These are phyloP conservation scores for Alces alces DNA, from an alignment of 2,113 vertebrate species.

Conservation along the genomic window DNA sequence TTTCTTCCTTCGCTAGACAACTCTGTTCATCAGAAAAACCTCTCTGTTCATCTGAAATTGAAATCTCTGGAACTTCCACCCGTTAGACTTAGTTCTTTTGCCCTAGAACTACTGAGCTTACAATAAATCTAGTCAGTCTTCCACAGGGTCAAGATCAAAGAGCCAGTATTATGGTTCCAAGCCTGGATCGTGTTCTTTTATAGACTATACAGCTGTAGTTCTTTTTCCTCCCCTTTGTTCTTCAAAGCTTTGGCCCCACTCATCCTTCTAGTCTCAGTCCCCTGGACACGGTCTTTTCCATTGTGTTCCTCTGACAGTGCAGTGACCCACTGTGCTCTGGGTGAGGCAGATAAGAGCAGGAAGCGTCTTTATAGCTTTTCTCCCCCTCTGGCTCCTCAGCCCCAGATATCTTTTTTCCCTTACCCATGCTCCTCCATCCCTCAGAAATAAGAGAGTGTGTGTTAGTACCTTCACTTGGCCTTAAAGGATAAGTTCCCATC, in stretches of 20 bases:
- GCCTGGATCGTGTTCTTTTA: not conserved
- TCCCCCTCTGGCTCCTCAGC: not conserved
- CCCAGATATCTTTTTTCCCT: not conserved
- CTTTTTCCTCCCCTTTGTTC: not conserved
- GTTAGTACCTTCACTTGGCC: not conserved
- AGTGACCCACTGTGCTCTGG: not conserved
- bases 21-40: not conserved
- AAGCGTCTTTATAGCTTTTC: not conserved
- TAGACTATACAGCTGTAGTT: not conserved
- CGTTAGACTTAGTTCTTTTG: not conserved
- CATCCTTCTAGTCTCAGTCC: not conserved
- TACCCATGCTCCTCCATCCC: not conserved
- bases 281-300: not conserved
- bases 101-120: not conserved
- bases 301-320: not conserved
- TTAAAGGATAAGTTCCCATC: not conserved
- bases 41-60: not conserved
- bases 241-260: not conserved
- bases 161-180: not conserved
- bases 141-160: not conserved
- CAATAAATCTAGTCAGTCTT: not conserved
- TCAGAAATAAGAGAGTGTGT: not conserved
- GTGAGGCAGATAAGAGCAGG: not conserved
- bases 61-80: not conserved
- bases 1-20: constrained; percentile 13